Conservation (phyloP, 1,140 invertebrate genomes). For the Cydia amplana region DNA sequence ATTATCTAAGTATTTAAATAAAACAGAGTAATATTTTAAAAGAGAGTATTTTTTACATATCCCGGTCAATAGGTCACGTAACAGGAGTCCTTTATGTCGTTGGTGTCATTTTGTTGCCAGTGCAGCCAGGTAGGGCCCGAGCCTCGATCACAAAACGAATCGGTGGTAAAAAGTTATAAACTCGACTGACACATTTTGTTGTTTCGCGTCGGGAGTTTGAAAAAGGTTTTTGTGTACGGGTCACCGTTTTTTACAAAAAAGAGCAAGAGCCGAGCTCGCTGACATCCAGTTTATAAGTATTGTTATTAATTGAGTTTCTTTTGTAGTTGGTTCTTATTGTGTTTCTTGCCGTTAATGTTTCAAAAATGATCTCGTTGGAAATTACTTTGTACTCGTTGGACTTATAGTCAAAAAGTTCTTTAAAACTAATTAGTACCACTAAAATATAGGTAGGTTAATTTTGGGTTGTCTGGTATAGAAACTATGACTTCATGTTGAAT, state of each 20-base stretch:
- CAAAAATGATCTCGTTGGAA: slow-evolving; percentile 4
- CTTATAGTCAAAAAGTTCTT: background rate
- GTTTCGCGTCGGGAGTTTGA: slow-evolving; percentile 25
- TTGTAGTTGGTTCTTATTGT: background rate
- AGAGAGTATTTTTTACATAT: slow-evolving; percentile 65
- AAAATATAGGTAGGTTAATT: background rate
- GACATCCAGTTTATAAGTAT: slow-evolving; percentile 21
- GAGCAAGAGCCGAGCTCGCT: slow-evolving; percentile 19
- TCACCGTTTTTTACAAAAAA: slow-evolving; percentile 24
- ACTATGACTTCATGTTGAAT: background rate
- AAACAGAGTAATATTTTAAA: slow-evolving; percentile 76
- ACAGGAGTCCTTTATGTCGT: slow-evolving; percentile 32
- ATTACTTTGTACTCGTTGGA: too few species aligned
- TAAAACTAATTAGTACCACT: background rate
- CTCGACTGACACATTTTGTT: slow-evolving; percentile 22
- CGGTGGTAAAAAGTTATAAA: slow-evolving; percentile 19
- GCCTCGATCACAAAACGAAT: slow-evolving; percentile 13
- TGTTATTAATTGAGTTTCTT: slow-evolving; percentile 31
- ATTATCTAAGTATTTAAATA: slow-evolving; percentile 76
- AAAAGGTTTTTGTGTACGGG: slow-evolving; percentile 12
- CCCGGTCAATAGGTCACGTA: slow-evolving; percentile 52
- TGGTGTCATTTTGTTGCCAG: slow-evolving; percentile 7
- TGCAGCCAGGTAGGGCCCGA: slow-evolving; percentile 31
- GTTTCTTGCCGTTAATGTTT: slow-evolving; percentile 10
- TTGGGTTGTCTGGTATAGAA: background rate